phyloP scores from a whole-genome alignment of 2,113 vertebrate genomes.

The Octodon degus region DNA sequence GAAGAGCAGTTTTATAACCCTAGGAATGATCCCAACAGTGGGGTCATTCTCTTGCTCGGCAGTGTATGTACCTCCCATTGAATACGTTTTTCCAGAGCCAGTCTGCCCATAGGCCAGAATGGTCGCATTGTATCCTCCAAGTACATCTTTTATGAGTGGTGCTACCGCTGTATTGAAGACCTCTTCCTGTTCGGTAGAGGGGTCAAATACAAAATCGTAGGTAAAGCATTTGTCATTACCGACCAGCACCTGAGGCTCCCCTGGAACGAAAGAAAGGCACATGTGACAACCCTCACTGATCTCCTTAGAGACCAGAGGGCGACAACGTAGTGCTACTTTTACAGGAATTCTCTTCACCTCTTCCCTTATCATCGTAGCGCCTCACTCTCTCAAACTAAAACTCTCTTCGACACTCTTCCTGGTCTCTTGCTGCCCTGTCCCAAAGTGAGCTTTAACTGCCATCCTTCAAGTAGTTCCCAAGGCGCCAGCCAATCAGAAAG shows the following conservation, averaged over 20 bases:
- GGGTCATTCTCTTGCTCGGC: slow-evolving; percentile 92
- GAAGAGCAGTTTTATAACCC: slow-evolving; percentile 93
- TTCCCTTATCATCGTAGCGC: slow-evolving; percentile 87
- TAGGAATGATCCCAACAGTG: slow-evolving; percentile 94
- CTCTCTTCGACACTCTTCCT: not conserved
- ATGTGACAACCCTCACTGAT: slow-evolving; percentile 92
- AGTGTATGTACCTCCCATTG: slow-evolving; percentile 97
- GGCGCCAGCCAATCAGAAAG: slow-evolving; percentile 71
- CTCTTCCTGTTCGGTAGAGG: slow-evolving; percentile 94
- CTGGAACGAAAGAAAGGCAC: slow-evolving; percentile 94
- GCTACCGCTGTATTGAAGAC: slow-evolving; percentile 92
- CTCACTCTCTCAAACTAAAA: slow-evolving; percentile 18
- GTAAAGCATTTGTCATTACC: slow-evolving; percentile 95
- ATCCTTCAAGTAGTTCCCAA: slow-evolving; percentile 68
- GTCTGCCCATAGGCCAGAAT: slow-evolving; percentile 98
- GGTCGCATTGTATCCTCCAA: slow-evolving; percentile 97
- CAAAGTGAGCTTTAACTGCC: slow-evolving; percentile 73
- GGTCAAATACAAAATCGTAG: slow-evolving; percentile 96
- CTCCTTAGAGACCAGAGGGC: slow-evolving; percentile 94
- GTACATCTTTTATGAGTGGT: slow-evolving; percentile 92
- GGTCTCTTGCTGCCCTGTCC: slow-evolving; percentile 65
- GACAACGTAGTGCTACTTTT: slow-evolving; percentile 94
- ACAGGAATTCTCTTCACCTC: slow-evolving; percentile 94
- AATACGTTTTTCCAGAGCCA: slow-evolving; percentile 97
- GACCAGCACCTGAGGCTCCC: slow-evolving; percentile 96